phyloP scores from a whole-genome alignment of 1,140 invertebrate genomes.

The Propsilocerus akamusi region DNA sequence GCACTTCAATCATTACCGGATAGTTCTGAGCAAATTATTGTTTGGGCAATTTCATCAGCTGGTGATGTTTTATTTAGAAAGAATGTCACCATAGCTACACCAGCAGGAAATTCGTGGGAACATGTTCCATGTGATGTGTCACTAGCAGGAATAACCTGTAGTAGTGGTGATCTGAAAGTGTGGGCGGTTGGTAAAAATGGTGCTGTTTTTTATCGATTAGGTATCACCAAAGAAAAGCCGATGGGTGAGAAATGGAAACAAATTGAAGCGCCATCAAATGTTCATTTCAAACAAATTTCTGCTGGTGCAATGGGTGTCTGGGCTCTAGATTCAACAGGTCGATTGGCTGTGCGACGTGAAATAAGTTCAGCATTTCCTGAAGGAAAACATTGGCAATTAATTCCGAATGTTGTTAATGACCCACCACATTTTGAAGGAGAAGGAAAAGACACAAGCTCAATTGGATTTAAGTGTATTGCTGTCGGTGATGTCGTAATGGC shows the following conservation, averaged over 20 bases:
- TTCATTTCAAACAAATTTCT: slow-evolving; percentile 56
- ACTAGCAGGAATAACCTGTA: slow-evolving; percentile 48
- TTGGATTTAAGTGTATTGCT: slow-evolving; percentile 42
- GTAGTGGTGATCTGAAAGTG: slow-evolving; percentile 41
- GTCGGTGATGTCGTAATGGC: slow-evolving; percentile 53
- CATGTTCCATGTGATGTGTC: slow-evolving; percentile 57
- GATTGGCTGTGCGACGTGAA: slow-evolving; percentile 44
- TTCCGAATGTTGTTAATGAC: slow-evolving; percentile 34
- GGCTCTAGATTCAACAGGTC: slow-evolving; percentile 40
- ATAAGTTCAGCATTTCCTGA: slow-evolving; percentile 49
- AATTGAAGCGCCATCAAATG: slow-evolving; percentile 26
- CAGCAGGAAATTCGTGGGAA: slow-evolving; percentile 55
- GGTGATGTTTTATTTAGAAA: slow-evolving; percentile 64
- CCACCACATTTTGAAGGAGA: slow-evolving; percentile 32
- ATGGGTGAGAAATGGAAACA: slow-evolving; percentile 30
- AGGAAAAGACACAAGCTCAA: too few species aligned
- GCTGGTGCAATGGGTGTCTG: slow-evolving; percentile 49
- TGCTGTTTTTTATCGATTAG: slow-evolving; percentile 57
- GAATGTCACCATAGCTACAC: slow-evolving; percentile 48
- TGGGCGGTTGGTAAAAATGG: slow-evolving; percentile 77
- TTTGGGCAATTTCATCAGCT: slow-evolving; percentile 66
- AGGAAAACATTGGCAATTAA: slow-evolving; percentile 48
- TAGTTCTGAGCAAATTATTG: slow-evolving; percentile 25
- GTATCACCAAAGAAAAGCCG: slow-evolving; percentile 40
- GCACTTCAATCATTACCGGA: slow-evolving; percentile 24